These are phyloP conservation scores for Drosophila yooni DNA, from an alignment of 2,888 invertebrate genomes.

Conservation along the genomic window DNA sequence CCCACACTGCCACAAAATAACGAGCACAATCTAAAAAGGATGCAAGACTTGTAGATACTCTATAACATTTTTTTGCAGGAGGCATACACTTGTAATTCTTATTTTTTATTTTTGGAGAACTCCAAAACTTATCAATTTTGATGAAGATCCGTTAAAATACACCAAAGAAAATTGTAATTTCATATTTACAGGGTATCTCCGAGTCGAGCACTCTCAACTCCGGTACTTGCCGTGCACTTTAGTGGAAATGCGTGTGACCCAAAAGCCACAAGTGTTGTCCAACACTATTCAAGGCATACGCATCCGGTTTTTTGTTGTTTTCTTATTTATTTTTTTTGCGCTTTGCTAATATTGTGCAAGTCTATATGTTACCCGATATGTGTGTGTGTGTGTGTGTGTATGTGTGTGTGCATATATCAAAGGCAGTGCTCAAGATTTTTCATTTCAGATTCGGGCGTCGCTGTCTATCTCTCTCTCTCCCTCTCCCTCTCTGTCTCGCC, in stretches of 20 bases:
- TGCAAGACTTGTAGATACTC: neutral
- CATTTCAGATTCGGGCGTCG: constrained; percentile 73
- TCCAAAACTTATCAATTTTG: neutral
- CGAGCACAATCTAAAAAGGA: neutral
- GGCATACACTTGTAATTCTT: neutral
- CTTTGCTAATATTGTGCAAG: constrained; percentile 49
- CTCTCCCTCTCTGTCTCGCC: constrained; percentile 3
- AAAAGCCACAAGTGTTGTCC: constrained; percentile 68
- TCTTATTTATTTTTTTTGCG: neutral
- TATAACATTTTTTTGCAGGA: neutral
- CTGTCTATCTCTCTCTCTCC: constrained; percentile 41
- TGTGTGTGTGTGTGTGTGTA: constrained; percentile 21
- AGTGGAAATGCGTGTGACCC: constrained; percentile 7
- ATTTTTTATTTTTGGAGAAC: neutral
- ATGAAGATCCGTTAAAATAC: neutral
- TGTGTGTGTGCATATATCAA: constrained; percentile 39
- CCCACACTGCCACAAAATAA: constrained; percentile 30
- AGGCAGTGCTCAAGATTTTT: constrained; percentile 65
- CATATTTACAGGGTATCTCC: neutral
- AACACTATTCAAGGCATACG: constrained; percentile 10
- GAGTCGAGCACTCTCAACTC: neutral
- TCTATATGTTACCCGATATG: constrained; percentile 32
- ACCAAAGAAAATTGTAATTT: neutral
- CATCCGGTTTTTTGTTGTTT: constrained; percentile 12
- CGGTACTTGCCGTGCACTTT: neutral